Evolutionary conservation across 1,140 invertebrate species (phyloP).

Genomic region (Macrocentrus cingulum): DNA sequence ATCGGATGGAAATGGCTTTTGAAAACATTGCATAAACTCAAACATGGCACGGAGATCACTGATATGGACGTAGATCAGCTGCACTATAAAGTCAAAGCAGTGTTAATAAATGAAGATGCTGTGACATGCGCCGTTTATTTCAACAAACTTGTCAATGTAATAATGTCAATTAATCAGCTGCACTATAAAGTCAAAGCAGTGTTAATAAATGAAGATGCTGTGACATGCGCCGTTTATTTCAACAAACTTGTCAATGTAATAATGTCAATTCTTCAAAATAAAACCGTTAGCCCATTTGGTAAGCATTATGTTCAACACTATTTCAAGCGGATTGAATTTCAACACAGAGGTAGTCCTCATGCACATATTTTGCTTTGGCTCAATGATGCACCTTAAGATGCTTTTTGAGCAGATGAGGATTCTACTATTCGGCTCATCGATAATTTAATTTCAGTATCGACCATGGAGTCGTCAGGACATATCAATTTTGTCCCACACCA

Average conservation of each 20-base stretch:
- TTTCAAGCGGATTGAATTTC: conserved; percentile 47
- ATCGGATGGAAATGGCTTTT: conserved; percentile 47
- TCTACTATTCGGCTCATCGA: conserved; percentile 24
- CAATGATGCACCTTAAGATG: conserved; percentile 38
- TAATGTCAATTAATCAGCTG: conserved; percentile 32
- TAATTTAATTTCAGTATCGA: conserved; percentile 29
- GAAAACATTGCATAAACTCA: conserved; percentile 45
- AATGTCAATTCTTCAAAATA: conserved; percentile 29
- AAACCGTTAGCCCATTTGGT: conserved; percentile 35
- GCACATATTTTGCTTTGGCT: conserved; percentile 44
- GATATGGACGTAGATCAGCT: conserved; percentile 27
- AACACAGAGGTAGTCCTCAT: conserved; percentile 47
- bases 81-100: conserved; percentile 36
- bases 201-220: conserved; percentile 52
- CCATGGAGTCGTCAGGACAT: conserved; percentile 33
- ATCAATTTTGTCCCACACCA: conserved; percentile 34
- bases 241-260: conserved; percentile 44
- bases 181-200: conserved; percentile 36
- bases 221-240: conserved; percentile 53
- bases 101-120: conserved; percentile 51
- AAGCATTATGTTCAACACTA: conserved; percentile 38
- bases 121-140: conserved; percentile 54
- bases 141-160: conserved; percentile 43
- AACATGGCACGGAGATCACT: conserved; percentile 32
- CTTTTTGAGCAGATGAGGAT: conserved; percentile 23